These are phyloP conservation scores for Eleutherodactylus coqui DNA, from an alignment of 2,797 vertebrate genomes.

Conservation along the genomic window DNA sequence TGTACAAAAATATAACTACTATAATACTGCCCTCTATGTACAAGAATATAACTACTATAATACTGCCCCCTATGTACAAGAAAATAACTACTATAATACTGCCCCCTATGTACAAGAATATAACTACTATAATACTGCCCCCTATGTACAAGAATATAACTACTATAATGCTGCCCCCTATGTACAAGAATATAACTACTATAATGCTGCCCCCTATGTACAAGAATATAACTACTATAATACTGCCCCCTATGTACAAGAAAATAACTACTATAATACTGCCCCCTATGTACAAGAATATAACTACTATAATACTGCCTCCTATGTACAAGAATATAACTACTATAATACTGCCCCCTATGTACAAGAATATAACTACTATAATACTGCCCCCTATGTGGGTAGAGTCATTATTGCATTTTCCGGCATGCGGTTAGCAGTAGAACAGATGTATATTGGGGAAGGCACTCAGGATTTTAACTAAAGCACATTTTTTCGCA, in stretches of 20 bases:
- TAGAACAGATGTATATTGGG: not conserved
- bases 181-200: not conserved
- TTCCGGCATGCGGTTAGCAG: not conserved
- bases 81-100: conserved; percentile 1
- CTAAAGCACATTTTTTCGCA: not conserved
- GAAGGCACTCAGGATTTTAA: not conserved
- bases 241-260: not conserved
- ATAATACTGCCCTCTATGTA: conserved; percentile 4
- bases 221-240: conserved; percentile 9
- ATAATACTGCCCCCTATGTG: conserved; percentile 22
- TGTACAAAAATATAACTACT: conserved; percentile 7
- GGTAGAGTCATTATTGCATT: not conserved
- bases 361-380: conserved; percentile 17
- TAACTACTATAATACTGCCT: conserved; percentile 4
- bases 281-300: not conserved
- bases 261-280: conserved; percentile 7
- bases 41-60: conserved; percentile 15
- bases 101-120: not conserved
- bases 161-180: conserved; percentile 5
- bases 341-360: not conserved
- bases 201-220: conserved; percentile 5
- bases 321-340: not conserved
- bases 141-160: no score
- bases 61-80: not conserved
- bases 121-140: not conserved